A percentile compares a stretch with the other conserved stretches of the same genome.
Conservation (phyloP, 2,113 vertebrate genomes). For the Triplophysa rosa region DNA sequence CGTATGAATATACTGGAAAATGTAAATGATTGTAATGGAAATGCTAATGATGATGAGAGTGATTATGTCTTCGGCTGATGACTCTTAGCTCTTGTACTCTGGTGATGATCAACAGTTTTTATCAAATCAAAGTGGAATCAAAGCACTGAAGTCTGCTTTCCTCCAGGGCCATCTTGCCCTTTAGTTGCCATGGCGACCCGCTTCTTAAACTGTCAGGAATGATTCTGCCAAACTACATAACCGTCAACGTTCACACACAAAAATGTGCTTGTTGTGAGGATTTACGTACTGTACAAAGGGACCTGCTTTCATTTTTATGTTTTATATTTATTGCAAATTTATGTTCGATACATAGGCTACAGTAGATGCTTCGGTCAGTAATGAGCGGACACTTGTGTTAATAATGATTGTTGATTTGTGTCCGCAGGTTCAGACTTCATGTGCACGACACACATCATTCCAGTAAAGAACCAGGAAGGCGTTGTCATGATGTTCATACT, state of each 20-base stretch:
- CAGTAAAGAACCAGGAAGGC: constrained; percentile 97
- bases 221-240: constrained; percentile 38
- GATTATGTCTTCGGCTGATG: background rate
- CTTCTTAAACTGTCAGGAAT: constrained; percentile 39
- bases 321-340: background rate
- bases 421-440: constrained; percentile 89
- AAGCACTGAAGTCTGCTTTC: constrained; percentile 1
- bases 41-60: background rate
- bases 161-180: constrained; percentile 47
- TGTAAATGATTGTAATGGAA: background rate
- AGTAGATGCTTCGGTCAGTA: no score
- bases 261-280: background rate
- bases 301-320: background rate
- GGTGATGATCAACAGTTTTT: background rate
- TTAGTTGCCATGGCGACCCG: constrained; percentile 52
- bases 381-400: no score
- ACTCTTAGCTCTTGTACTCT: background rate
- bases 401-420: background rate
- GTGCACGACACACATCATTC: constrained; percentile 95
- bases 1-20: background rate
- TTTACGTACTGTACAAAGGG: background rate
- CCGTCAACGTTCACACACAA: background rate
- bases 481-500: constrained; percentile 99
- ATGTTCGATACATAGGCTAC: background rate
- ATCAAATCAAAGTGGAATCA: background rate